Conservation (phyloP, 2,113 vertebrate species). For the Halichoerus grypus region DNA sequence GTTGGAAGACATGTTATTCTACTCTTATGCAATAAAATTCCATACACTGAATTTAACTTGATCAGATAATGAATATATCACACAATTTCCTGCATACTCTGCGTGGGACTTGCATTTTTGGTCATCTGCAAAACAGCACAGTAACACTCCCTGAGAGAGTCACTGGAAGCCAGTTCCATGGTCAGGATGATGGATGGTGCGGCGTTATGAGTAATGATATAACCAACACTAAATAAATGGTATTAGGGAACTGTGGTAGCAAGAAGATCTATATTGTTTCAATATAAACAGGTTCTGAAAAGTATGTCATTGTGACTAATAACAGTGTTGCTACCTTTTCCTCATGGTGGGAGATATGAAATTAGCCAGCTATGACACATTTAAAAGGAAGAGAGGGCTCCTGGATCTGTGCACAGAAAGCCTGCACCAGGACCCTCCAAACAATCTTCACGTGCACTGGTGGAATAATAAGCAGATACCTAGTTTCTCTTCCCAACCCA, state of each 20-base stretch:
- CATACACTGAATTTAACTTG: neutral
- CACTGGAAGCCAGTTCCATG: neutral
- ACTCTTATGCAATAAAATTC: neutral
- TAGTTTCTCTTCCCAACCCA: neutral
- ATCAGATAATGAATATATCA: neutral
- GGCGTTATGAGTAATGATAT: neutral
- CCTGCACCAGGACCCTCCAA: neutral
- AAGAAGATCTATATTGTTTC: constrained; percentile 63
- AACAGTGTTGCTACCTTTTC: neutral
- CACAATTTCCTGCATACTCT: neutral
- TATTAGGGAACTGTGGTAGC: constrained; percentile 27
- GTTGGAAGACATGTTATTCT: neutral
- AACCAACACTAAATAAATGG: constrained; percentile 58
- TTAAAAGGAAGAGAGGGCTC: neutral
- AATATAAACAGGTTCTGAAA: neutral
- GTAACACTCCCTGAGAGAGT: neutral
- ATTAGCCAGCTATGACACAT: neutral
- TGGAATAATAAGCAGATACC: neutral
- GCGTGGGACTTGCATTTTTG: neutral
- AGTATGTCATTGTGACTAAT: constrained; percentile 61
- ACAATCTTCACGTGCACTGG: neutral
- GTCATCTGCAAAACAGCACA: neutral
- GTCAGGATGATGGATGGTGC: neutral
- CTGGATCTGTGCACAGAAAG: neutral
- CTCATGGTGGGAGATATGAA: neutral